phyloP scores from a whole-genome alignment of 2,888 invertebrate genomes.

The Myopa tessellatipennis region DNA sequence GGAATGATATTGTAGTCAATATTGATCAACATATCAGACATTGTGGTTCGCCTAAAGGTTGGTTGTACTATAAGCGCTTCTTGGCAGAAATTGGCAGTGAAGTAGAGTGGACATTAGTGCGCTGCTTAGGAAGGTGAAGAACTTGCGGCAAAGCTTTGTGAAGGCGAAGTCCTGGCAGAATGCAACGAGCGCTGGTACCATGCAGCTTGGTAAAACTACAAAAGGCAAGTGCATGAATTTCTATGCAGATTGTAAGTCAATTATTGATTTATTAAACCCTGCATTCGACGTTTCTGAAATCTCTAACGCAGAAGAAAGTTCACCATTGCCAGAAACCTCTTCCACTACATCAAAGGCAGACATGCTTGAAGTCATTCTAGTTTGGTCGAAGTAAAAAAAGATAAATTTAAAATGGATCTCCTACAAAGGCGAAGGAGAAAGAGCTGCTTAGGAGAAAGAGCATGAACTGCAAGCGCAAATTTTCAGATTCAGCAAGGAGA shows the following conservation, averaged over 20 bases:
- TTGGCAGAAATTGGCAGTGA: slow-evolving; percentile 6
- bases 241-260: slow-evolving; percentile 4
- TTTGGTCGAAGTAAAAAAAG: slow-evolving; percentile 16
- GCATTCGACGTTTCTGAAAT: background rate
- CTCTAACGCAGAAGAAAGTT: background rate
- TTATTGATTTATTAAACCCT: background rate
- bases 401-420: background rate
- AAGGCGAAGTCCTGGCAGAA: too few relatives aligned
- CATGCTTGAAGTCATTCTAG: slow-evolving; percentile 21
- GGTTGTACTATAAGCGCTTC: too few relatives aligned
- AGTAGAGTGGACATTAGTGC: slow-evolving; percentile 18
- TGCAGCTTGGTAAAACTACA: too few relatives aligned
- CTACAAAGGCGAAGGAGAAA: background rate
- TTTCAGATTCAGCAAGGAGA: too few relatives aligned
- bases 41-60: background rate
- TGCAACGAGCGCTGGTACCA: too few relatives aligned
- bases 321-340: background rate
- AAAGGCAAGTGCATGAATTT: too few relatives aligned
- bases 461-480: too few relatives aligned
- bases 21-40: too few relatives aligned
- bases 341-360: background rate
- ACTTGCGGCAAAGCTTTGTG: too few relatives aligned
- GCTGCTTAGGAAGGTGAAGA: background rate
- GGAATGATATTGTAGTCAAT: too few relatives aligned
- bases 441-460: background rate